Evolutionary conservation across 2,113 vertebrate genomes (phyloP).

Genomic region (Clinocottus analis): DNA sequence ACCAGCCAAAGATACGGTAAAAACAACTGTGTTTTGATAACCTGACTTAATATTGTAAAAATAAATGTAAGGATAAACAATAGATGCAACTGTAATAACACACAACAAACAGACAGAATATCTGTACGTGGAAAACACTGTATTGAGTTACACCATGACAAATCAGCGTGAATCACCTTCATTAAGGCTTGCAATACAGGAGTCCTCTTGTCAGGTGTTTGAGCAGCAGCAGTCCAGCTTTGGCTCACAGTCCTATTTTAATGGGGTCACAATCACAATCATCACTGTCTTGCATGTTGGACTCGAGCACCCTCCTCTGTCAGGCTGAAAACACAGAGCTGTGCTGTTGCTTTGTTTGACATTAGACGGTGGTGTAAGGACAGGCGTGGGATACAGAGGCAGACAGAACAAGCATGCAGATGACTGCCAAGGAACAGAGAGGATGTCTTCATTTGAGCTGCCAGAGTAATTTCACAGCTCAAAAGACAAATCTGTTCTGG

Average conservation of each 20-base stretch:
- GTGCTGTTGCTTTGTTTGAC: constrained; percentile 24
- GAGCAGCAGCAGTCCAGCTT: constrained; percentile 30
- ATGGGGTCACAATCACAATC: constrained; percentile 67
- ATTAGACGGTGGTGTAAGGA: constrained; percentile 40
- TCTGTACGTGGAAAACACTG: neutral
- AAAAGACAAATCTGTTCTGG: constrained; percentile 25
- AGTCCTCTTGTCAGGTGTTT: constrained; percentile 27
- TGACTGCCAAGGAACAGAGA: constrained; percentile 52
- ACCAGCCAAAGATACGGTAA: neutral
- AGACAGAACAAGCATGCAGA: constrained; percentile 53
- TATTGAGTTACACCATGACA: neutral
- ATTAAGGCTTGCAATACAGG: constrained; percentile 10
- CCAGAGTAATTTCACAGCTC: constrained; percentile 69
- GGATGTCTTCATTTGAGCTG: constrained; percentile 67
- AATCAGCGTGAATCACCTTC: neutral
- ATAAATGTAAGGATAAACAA: neutral
- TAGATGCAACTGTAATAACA: neutral
- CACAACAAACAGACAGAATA: neutral
- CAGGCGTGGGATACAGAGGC: constrained; percentile 40
- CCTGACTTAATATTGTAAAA: neutral
- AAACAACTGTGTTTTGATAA: no score
- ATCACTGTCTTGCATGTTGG: constrained; percentile 40
- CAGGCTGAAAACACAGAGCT: constrained; percentile 32
- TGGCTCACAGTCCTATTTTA: constrained; percentile 64
- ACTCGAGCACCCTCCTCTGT: constrained; percentile 45